A percentile compares a stretch with the other conserved stretches of the same genome.
These are phyloP conservation scores for Hiodon alosoides DNA, from an alignment of 2,113 vertebrate species.

Conservation along the genomic window DNA sequence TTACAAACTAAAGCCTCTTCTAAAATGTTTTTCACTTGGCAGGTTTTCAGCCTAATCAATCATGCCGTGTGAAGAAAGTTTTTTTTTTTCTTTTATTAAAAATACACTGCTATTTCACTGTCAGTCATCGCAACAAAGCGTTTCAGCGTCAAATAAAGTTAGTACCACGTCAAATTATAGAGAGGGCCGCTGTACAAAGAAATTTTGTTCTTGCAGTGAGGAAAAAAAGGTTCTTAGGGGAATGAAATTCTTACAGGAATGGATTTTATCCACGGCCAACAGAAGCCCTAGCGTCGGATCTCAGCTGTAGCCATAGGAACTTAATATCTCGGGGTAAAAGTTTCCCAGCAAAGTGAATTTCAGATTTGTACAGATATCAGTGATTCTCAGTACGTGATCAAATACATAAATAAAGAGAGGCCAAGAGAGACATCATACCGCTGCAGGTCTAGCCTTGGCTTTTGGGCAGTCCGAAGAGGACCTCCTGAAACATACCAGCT, in stretches of 20 bases:
- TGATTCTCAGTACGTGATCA: constrained; percentile 16
- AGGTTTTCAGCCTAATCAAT: background rate
- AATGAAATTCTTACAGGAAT: background rate
- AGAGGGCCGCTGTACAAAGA: background rate
- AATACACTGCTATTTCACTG: background rate
- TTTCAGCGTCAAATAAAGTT: background rate
- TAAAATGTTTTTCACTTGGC: background rate
- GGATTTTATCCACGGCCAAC: background rate
- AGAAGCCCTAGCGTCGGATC: background rate
- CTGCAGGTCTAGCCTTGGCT: constrained; percentile 30
- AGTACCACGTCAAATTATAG: constrained; percentile 13
- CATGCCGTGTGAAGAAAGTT: background rate
- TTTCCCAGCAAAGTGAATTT: constrained; percentile 1
- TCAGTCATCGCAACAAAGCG: background rate
- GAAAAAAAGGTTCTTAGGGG: background rate
- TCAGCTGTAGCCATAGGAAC: constrained; percentile 10
- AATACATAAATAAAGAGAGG: constrained; percentile 21
- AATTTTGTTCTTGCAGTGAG: background rate
- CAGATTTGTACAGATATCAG: constrained; percentile 11
- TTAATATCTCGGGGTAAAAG: background rate
- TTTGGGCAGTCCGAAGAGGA: constrained; percentile 27
- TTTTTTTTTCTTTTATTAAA: too few relatives aligned
- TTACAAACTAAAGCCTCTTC: background rate
- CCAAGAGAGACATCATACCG: constrained; percentile 25
- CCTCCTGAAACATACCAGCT: constrained; percentile 20